Base-by-base conservation (phyloP, 2,113 vertebrate species). In the Rhadina sibilatrix region DNA sequence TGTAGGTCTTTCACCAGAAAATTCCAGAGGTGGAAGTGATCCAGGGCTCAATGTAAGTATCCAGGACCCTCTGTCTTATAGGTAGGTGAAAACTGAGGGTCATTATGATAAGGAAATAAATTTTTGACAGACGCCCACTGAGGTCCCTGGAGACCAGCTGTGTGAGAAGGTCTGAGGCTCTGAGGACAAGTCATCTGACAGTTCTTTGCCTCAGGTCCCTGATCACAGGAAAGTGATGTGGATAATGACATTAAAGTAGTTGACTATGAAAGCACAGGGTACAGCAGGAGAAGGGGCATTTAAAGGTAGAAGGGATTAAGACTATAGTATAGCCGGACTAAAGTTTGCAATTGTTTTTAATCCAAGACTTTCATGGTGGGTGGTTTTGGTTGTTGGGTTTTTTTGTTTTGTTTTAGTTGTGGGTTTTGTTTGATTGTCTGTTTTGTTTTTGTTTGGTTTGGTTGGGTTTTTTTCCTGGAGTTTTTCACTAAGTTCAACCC, bases 261-360 rank as follows among this genome's bases (percentile, higher is more conserved):
- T 56, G 10, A 40, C 57, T 56, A 35, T 40, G 22, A 83, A 7
- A 85, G 78, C 82, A 78, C n/a, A 79, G 37, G 60, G 40, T 79
- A 79, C 10, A 21, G 75, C 66, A 85, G 4, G 28, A 83, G 38
- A 72, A 91, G n/a, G 15, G 49, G 37, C 53, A 76, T 61, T 90
- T 88, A 79, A 92, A 93, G 40, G 57, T 68, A 84, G 47, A 79
- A 87, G 14, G 57, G 53, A 93, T 88, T 90, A 85, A 80, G 28
- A 60, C 18, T 47, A 33, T 21, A 90, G 57, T 37, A 75, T 3
- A 69, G 53, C 16, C 61, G 89, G 77, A 89, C 49, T 70, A 49
- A 87, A 94, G 46, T 89, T 79, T 76, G 57, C 44, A 87, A 57
- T 71, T 83, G 53, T n/a, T 96, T 72, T 83, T 65, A 92, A 83